A percentile compares a stretch with the other conserved stretches of the same genome.
These are phyloP conservation scores for Spilogale gracilis DNA, from an alignment of 2,113 vertebrate genomes.

Conservation along the genomic window DNA sequence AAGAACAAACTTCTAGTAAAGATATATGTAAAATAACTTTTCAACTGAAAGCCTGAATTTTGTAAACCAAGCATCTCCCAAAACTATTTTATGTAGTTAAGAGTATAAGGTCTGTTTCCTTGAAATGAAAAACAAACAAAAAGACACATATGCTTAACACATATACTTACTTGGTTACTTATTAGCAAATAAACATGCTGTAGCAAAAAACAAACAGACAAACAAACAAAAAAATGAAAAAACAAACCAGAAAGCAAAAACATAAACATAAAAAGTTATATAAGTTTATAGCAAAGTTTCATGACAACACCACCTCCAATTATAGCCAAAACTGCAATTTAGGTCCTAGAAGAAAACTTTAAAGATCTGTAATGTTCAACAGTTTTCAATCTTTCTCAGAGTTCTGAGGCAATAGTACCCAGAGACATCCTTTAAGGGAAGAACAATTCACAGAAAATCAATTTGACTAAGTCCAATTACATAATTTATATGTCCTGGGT, in stretches of 20 bases:
- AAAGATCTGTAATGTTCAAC: background rate
- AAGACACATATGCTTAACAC: background rate
- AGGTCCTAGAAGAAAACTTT: background rate
- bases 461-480: background rate
- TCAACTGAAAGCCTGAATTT: background rate
- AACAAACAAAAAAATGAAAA: background rate
- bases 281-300: background rate
- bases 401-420: background rate
- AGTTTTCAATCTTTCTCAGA: background rate
- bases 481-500: background rate
- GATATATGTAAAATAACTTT: background rate
- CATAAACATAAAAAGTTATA: background rate
- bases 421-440: background rate
- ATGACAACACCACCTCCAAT: background rate
- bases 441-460: background rate
- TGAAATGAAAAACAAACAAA: background rate
- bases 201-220: background rate
- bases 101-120: background rate
- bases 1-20: conserved; percentile 23
- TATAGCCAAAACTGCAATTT: background rate
- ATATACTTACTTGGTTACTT: background rate
- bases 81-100: background rate
- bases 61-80: background rate
- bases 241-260: background rate
- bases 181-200: conserved; percentile 44